Evolutionary conservation across 2,888 invertebrate species (phyloP), one percentile per base, ranked within the genome.

Genomic region (Morpho achilles): DNA sequence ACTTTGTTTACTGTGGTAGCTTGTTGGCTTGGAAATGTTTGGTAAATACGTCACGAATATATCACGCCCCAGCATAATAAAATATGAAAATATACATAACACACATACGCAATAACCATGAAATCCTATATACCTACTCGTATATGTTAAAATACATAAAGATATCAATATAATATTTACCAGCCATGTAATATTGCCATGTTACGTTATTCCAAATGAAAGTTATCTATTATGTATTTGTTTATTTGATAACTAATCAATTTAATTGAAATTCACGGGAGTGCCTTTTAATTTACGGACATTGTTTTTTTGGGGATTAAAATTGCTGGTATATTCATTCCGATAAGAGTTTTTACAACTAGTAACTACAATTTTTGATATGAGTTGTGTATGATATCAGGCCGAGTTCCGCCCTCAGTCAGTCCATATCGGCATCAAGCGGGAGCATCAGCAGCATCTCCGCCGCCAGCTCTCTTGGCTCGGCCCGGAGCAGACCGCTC

Each of bases 361-460:
- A 7, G 3, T 48, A 6, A 32, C 23, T 48, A 32, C 9, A 9
- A 9, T 48, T 23, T 23, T 32, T 49, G 43, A 49, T 49, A 49
- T 39, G 7, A 10, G 22, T 41, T 8, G 3, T 40, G 53, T 54
- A 23, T 43, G 48, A 48, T 40, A 23, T 8, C 86, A 94, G 94
- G 94, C 94, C 93, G 93, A 92, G 94, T 91, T 95, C 95, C 92
- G 94, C 94, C 92, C 94, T 95, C 94, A 94, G 94, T 89, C 94
- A 94, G 93, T 95, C 95, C 87, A 91, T 91, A 87, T 91, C 91
- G 91, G 91, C 90, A 89, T 91, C 86, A 79, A 91, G 90, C 71
- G 91, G 87, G 80, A 91, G 87, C 87, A 88, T 86, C 85, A 90
- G 89, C 88, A 91, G 87, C 91, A 90, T 90, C 87, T 88, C 90